Conservation (phyloP, 2,797 vertebrate genomes). For the Hemibagrus guttatus region DNA sequence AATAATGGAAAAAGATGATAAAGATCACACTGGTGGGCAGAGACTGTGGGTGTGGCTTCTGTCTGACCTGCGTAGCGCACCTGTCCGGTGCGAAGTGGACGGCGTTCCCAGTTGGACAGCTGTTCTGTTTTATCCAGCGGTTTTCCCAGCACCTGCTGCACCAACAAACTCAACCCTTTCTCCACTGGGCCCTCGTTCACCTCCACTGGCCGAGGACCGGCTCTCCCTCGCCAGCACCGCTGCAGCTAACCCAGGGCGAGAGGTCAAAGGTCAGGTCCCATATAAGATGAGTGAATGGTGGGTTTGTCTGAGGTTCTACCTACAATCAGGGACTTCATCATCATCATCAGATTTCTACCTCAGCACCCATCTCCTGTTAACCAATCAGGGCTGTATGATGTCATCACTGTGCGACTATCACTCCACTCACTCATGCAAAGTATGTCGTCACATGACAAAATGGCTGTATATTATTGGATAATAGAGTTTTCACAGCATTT, state of each 20-base stretch:
- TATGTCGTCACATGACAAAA: not conserved
- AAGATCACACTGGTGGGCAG: not conserved
- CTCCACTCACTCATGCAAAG: not conserved
- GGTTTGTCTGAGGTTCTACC: not conserved
- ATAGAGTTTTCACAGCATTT: not conserved
- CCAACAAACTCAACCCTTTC: constrained; percentile 86
- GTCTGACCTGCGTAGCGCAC: constrained; percentile 84
- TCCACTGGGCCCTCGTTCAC: constrained; percentile 65
- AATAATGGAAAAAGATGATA: not conserved
- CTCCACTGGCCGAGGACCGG: constrained; percentile 61
- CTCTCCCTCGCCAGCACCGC: constrained; percentile 43
- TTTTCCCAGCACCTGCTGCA: constrained; percentile 82
- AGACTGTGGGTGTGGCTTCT: not conserved
- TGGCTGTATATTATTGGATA: not conserved
- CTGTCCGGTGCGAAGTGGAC: constrained; percentile 82
- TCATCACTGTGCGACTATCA: not conserved
- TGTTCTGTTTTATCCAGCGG: constrained; percentile 86
- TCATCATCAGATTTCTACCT: not conserved
- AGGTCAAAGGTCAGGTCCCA: not conserved
- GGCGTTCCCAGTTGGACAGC: constrained; percentile 88
- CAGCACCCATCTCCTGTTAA: not conserved
- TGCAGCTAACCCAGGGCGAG: constrained; percentile 65
- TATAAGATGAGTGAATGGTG: too few species aligned
- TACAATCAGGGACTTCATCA: not conserved
- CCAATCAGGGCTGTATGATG: not conserved